Percentiles rank a stretch among this genome's conserved stretches.
These are phyloP conservation scores for Agriopis marginaria DNA, from an alignment of 2,888 invertebrate genomes.

Conservation along the genomic window DNA sequence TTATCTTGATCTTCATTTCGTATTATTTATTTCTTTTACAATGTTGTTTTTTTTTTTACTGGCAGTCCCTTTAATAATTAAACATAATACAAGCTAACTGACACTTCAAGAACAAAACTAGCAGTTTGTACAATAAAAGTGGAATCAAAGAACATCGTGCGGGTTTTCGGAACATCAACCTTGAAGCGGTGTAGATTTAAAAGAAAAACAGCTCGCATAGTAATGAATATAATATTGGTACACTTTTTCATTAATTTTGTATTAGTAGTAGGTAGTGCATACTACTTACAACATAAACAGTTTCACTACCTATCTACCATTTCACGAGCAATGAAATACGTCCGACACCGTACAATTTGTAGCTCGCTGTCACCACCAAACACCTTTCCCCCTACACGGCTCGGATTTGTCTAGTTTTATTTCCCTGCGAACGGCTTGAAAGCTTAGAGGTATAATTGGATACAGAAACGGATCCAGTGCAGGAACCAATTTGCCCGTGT, in stretches of 20 bases:
- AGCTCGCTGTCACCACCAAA: constrained; percentile 13
- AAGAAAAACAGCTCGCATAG: too few species aligned
- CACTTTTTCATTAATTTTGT: neutral
- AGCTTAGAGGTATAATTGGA: constrained; percentile 44
- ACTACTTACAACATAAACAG: neutral
- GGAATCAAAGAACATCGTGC: too few species aligned
- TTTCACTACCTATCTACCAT: neutral
- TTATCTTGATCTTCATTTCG: neutral
- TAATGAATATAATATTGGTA: too few species aligned
- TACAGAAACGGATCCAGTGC: constrained; percentile 34
- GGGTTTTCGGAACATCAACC: too few species aligned
- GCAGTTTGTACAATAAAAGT: too few species aligned
- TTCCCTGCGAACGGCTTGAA: constrained; percentile 29
- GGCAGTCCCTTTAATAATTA: neutral
- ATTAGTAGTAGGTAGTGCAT: neutral
- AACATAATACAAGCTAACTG: too few species aligned
- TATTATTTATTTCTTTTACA: neutral
- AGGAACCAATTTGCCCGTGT: constrained; percentile 29
- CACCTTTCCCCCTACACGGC: constrained; percentile 3
- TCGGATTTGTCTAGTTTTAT: constrained; percentile 50
- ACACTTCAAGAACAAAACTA: neutral
- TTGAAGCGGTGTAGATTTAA: too few species aligned
- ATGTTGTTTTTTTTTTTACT: too few species aligned
- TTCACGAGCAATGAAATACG: constrained; percentile 10
- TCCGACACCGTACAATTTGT: constrained; percentile 12